A percentile compares a stretch with the other conserved stretches of the same genome.
These are phyloP conservation scores for Lasioglossum morio DNA, from an alignment of 2,888 invertebrate species.

Conservation along the genomic window DNA sequence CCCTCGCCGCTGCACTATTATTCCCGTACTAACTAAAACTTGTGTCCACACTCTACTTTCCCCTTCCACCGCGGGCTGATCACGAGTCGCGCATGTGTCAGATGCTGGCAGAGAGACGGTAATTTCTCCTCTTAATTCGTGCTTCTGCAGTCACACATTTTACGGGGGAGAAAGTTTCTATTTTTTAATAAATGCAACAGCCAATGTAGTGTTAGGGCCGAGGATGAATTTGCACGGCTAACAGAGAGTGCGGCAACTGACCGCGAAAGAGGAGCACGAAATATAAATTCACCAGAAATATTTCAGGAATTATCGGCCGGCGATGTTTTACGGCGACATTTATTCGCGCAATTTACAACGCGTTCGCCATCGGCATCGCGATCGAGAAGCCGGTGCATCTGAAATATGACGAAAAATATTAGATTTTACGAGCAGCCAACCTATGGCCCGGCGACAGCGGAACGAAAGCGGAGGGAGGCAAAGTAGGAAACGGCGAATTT, in stretches of 20 bases:
- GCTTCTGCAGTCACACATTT: too few species aligned
- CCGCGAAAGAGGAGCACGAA: constrained; percentile 8
- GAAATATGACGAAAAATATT: constrained; percentile 60
- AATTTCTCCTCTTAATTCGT: too few species aligned
- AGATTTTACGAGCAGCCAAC: constrained; percentile 40
- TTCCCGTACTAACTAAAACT: too few species aligned
- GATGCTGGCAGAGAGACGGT: too few species aligned
- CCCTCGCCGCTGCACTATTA: too few species aligned
- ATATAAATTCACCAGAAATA: constrained; percentile 35
- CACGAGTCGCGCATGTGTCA: too few species aligned
- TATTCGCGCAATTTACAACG: constrained; percentile 49
- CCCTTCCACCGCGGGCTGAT: too few species aligned
- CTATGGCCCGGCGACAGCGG: constrained; percentile 34
- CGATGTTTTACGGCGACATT: constrained; percentile 45
- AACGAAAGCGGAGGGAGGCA: constrained; percentile 8
- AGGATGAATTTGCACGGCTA: neutral
- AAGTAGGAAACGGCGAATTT: constrained; percentile 57
- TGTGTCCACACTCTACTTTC: too few species aligned
- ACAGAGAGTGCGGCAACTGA: neutral
- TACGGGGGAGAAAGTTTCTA: too few species aligned
- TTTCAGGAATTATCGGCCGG: constrained; percentile 44
- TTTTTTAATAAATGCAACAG: neutral
- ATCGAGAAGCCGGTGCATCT: constrained; percentile 43
- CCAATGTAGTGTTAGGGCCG: neutral
- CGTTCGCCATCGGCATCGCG: constrained; percentile 29